phyloP scores from a whole-genome alignment of 2,888 invertebrate species.

The Ctena decussata region DNA sequence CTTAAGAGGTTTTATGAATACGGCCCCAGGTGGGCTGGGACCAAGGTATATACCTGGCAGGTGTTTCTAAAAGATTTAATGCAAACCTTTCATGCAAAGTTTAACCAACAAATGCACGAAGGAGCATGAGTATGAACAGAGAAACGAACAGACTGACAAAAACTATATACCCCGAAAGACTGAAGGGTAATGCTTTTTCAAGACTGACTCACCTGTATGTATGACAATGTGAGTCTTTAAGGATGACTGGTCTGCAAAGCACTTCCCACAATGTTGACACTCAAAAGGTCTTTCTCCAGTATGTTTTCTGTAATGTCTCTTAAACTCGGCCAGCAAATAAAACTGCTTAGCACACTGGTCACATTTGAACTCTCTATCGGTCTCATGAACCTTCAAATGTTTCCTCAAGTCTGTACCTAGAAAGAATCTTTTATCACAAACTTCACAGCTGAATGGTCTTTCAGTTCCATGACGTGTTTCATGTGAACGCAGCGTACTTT shows the following conservation, averaged over 20 bases:
- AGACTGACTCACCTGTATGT: too few relatives aligned
- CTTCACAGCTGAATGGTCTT: constrained; percentile 33
- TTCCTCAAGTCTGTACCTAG: constrained; percentile 89
- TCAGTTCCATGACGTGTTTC: constrained; percentile 30
- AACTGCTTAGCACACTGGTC: constrained; percentile 97
- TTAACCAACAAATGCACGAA: too few relatives aligned
- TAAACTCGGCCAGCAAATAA: constrained; percentile 96
- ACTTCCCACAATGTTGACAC: constrained; percentile 91
- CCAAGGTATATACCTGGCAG: too few relatives aligned
- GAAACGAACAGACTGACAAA: too few relatives aligned
- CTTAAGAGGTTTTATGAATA: too few relatives aligned
- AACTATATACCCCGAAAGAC: too few relatives aligned
- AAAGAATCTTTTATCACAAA: constrained; percentile 41
- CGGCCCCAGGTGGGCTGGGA: too few relatives aligned
- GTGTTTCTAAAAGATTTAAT: too few relatives aligned
- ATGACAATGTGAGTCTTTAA: constrained; percentile 89
- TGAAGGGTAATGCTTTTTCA: background rate
- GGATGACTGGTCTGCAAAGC: constrained; percentile 98
- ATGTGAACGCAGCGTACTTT: constrained; percentile 46
- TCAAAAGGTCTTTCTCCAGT: constrained; percentile 88
- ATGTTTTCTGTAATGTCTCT: constrained; percentile 92
- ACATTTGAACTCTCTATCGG: constrained; percentile 97
- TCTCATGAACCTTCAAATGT: constrained; percentile 98
- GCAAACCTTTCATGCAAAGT: too few relatives aligned
- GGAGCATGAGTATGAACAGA: too few relatives aligned